These are phyloP conservation scores for Alviniconcha marisindica DNA, from an alignment of 1,140 invertebrate genomes.

Conservation along the genomic window DNA sequence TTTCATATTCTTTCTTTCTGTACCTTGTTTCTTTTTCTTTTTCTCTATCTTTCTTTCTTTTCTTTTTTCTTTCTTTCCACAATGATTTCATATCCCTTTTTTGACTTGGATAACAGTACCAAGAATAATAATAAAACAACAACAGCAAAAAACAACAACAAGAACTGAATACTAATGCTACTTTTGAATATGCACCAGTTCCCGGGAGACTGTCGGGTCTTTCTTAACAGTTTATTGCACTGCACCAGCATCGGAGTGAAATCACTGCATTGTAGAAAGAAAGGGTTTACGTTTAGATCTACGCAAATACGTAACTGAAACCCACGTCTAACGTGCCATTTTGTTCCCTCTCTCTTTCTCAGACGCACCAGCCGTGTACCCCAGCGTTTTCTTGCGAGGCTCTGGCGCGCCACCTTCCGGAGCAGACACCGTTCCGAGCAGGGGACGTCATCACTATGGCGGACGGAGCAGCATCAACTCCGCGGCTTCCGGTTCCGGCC, in stretches of 20 bases:
- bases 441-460: slow-evolving; percentile 16
- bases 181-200: too few relatives aligned
- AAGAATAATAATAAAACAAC: too few relatives aligned
- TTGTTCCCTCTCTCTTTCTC: background rate
- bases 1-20: background rate
- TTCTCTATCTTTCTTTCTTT: background rate
- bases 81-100: too few relatives aligned
- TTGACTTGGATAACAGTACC: too few relatives aligned
- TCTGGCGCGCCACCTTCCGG: background rate
- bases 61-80: background rate
- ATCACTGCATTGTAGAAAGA: too few relatives aligned
- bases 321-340: too few relatives aligned
- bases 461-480: slow-evolving; percentile 23
- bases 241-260: too few relatives aligned
- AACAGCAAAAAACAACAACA: too few relatives aligned
- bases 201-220: too few relatives aligned
- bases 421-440: background rate
- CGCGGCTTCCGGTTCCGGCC: background rate
- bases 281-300: too few relatives aligned
- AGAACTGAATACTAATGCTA: too few relatives aligned
- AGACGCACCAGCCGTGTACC: slow-evolving; percentile 20
- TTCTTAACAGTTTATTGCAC: too few relatives aligned
- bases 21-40: background rate
- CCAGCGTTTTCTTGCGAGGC: background rate
- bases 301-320: background rate